Conservation (phyloP, 2,888 invertebrate genomes). For the Lottia gigantea region DNA sequence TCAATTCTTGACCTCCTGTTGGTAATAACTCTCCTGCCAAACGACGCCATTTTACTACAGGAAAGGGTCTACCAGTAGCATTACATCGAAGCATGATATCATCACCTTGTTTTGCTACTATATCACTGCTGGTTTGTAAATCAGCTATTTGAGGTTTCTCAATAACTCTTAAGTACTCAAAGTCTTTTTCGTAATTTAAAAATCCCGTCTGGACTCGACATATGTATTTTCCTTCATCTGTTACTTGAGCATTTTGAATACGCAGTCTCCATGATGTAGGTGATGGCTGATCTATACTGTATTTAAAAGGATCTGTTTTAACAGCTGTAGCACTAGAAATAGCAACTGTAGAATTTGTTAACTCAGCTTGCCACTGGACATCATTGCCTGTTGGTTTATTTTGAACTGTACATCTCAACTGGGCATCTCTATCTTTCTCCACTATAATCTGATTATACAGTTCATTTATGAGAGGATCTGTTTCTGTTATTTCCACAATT, state of each 20-base stretch:
- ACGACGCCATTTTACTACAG: constrained; percentile 53
- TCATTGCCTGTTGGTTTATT: constrained; percentile 45
- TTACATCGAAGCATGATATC: constrained; percentile 47
- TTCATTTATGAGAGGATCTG: constrained; percentile 62
- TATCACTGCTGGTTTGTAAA: constrained; percentile 55
- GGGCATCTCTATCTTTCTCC: constrained; percentile 47
- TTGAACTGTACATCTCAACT: constrained; percentile 54
- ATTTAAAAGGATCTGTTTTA: constrained; percentile 48
- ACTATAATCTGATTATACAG: constrained; percentile 36
- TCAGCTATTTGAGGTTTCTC: constrained; percentile 56
- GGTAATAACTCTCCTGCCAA: constrained; percentile 56
- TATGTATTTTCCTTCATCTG: constrained; percentile 50
- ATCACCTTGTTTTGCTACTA: constrained; percentile 46
- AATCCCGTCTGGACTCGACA: constrained; percentile 52
- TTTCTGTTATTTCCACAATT: constrained; percentile 52
- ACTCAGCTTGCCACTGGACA: constrained; percentile 28
- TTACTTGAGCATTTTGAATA: constrained; percentile 52
- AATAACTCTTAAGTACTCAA: constrained; percentile 38
- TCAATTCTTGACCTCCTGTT: constrained; percentile 50
- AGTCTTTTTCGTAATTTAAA: constrained; percentile 47
- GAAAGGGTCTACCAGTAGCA: constrained; percentile 53
- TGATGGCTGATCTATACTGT: constrained; percentile 53
- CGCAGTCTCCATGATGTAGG: constrained; percentile 56
- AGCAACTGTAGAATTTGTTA: constrained; percentile 13
- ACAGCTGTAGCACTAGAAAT: constrained; percentile 50